Percentiles rank a stretch among this genome's conserved stretches.
phyloP scores from a whole-genome alignment of 1,140 invertebrate species.

The Phenacoccus solenopsis region DNA sequence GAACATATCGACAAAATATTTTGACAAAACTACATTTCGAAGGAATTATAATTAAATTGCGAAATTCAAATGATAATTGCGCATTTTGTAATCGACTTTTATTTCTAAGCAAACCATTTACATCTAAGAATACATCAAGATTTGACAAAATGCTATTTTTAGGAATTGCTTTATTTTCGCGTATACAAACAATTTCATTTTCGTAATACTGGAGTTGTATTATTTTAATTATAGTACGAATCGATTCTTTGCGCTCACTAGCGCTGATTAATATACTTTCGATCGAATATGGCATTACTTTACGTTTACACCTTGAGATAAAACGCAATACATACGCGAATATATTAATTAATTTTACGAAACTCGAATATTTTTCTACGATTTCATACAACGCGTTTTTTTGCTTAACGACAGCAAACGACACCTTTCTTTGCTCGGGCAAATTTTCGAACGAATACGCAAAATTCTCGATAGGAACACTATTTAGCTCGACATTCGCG shows the following conservation, averaged over 20 bases:
- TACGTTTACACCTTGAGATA: too few relatives aligned
- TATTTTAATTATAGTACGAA: neutral
- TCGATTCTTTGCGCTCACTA: too few relatives aligned
- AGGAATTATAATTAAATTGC: constrained; percentile 23
- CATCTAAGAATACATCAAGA: constrained; percentile 20
- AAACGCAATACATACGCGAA: neutral
- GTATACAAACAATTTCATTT: neutral
- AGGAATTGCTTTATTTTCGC: neutral
- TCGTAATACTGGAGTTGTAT: neutral
- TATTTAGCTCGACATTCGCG: neutral
- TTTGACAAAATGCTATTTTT: neutral
- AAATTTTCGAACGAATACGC: neutral
- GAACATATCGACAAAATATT: constrained; percentile 29
- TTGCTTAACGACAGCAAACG: neutral
- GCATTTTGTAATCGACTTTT: constrained; percentile 22
- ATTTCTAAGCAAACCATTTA: constrained; percentile 20
- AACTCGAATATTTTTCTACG: neutral
- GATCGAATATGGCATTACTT: too few relatives aligned
- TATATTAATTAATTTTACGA: neutral
- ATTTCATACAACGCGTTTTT: neutral
- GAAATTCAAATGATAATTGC: constrained; percentile 6
- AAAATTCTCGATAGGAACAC: too few relatives aligned
- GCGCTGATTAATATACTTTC: too few relatives aligned
- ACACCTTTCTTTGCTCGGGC: neutral
- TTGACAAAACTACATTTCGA: constrained; percentile 28